phyloP scores from a whole-genome alignment of 2,888 invertebrate species.

The Drosophila lacicola region DNA sequence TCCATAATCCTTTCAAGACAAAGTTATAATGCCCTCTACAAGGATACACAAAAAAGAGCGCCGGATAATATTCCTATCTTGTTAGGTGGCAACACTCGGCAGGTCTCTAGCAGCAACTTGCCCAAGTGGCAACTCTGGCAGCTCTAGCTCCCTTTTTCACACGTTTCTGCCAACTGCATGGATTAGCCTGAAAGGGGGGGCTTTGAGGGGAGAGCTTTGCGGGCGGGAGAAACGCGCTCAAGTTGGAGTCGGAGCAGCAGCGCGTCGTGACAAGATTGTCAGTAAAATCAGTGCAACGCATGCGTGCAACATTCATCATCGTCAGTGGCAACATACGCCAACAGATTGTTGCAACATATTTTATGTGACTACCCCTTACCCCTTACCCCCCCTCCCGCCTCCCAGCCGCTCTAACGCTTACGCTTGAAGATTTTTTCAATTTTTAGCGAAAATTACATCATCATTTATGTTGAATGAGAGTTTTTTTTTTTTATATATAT shows the following conservation, averaged over 20 bases:
- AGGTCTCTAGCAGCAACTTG: not conserved
- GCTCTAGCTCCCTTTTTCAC: not conserved
- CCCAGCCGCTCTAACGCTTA: constrained; percentile 21
- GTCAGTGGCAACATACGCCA: constrained; percentile 66
- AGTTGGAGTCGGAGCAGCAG: constrained; percentile 9
- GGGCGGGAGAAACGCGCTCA: constrained; percentile 2
- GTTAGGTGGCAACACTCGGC: not conserved
- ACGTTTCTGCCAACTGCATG: not conserved
- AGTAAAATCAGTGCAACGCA: constrained; percentile 72
- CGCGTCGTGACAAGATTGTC: constrained; percentile 44
- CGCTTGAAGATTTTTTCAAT: constrained; percentile 73
- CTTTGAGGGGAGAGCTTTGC: not conserved
- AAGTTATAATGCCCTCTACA: too few relatives aligned
- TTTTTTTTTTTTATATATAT: constrained; percentile 18
- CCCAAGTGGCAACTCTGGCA: not conserved
- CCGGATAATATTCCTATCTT: too few relatives aligned
- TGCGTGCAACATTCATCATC: constrained; percentile 80
- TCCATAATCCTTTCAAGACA: too few relatives aligned
- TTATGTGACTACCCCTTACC: constrained; percentile 47
- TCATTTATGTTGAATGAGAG: constrained; percentile 79
- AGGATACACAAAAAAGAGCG: too few relatives aligned
- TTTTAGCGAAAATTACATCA: constrained; percentile 79
- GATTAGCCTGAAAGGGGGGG: constrained; percentile 3
- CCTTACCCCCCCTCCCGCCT: not conserved
- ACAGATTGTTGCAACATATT: constrained; percentile 79